These are phyloP conservation scores for Aleiodes leptofemur DNA, from an alignment of 2,888 invertebrate species.

Conservation along the genomic window DNA sequence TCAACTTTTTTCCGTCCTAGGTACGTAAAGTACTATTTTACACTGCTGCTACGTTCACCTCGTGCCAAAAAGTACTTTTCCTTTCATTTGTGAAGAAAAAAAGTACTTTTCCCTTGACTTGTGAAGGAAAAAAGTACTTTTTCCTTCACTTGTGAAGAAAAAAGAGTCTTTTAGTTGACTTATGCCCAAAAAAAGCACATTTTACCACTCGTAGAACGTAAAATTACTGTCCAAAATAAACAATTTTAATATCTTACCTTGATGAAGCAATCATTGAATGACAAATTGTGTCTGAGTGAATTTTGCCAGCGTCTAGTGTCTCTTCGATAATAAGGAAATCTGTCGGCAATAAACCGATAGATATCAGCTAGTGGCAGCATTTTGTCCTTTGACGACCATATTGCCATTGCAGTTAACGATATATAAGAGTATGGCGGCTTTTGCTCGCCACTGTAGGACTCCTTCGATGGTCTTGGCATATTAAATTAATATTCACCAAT, in stretches of 20 bases:
- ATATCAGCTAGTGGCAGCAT: slow-evolving; percentile 92
- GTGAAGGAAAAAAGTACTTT: too few relatives aligned
- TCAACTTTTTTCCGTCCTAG: too few relatives aligned
- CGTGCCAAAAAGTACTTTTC: too few relatives aligned
- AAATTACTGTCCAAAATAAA: too few relatives aligned
- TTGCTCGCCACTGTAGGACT: slow-evolving; percentile 94
- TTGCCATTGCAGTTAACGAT: slow-evolving; percentile 98
- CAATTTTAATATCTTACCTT: slow-evolving; percentile 77
- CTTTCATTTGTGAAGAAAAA: too few relatives aligned
- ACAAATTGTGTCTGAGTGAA: slow-evolving; percentile 90
- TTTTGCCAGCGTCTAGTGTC: slow-evolving; percentile 89
- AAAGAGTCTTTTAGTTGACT: too few relatives aligned
- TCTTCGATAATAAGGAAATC: slow-evolving; percentile 89
- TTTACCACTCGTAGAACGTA: too few relatives aligned
- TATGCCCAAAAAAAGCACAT: too few relatives aligned
- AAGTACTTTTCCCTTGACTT: too few relatives aligned
- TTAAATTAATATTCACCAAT: not conserved
- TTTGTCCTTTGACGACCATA: slow-evolving; percentile 97
- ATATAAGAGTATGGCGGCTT: slow-evolving; percentile 99
- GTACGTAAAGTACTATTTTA: too few relatives aligned
- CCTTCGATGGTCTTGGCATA: slow-evolving; percentile 97
- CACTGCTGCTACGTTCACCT: too few relatives aligned
- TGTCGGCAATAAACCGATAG: slow-evolving; percentile 94
- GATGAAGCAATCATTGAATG: slow-evolving; percentile 97
- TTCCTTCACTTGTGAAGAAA: too few relatives aligned